Percentiles rank a stretch among this genome's conserved stretches.
These are phyloP conservation scores for Eidolon helvum DNA, from an alignment of 2,113 vertebrate species.

Conservation along the genomic window DNA sequence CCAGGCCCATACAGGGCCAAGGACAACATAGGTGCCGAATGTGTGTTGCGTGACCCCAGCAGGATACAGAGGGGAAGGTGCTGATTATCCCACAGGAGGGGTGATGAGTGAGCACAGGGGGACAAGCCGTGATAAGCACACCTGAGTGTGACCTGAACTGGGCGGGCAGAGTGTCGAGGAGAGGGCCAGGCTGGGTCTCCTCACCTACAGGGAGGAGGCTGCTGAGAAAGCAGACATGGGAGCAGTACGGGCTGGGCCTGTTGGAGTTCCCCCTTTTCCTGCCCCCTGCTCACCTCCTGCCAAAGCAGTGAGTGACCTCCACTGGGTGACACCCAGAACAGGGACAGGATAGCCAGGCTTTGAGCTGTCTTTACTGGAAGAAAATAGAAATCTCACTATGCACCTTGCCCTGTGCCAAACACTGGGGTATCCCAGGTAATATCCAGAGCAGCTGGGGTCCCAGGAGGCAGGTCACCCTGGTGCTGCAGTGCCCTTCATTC, in stretches of 20 bases:
- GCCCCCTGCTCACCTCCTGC: not conserved
- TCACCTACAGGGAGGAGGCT: not conserved
- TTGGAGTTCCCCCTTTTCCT: not conserved
- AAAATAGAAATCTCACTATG: not conserved
- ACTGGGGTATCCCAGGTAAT: not conserved
- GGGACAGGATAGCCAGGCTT: not conserved
- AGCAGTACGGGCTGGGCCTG: not conserved
- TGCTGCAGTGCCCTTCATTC: too few species aligned
- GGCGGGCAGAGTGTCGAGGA: accelerated
- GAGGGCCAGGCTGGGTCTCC: not conserved
- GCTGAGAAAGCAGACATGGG: not conserved
- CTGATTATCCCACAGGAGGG: not conserved
- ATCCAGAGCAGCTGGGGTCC: not conserved
- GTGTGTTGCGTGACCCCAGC: not conserved
- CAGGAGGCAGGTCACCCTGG: not conserved
- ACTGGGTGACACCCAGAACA: not conserved
- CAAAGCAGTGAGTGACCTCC: not conserved
- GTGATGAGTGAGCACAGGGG: not conserved
- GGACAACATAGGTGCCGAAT: accelerated
- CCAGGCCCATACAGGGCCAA: not conserved
- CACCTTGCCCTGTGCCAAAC: not conserved
- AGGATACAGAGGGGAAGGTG: not conserved
- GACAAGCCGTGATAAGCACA: not conserved
- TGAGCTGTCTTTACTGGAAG: not conserved
- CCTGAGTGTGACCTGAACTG: not conserved